Conservation (phyloP, 1,140 invertebrate genomes). For the Drosophila sechellia region DNA sequence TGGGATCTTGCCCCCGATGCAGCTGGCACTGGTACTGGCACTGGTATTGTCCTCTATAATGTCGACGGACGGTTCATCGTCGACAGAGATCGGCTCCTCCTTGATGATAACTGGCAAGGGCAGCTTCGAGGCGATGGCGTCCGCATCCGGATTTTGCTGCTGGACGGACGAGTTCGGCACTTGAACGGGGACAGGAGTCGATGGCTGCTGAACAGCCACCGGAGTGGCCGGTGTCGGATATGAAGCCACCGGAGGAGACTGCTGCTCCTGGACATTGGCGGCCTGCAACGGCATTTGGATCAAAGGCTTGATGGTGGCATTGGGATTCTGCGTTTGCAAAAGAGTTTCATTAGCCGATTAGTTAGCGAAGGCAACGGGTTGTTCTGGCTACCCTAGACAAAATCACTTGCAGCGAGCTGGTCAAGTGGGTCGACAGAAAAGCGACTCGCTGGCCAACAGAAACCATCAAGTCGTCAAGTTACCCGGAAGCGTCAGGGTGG, state of each 20-base stretch:
- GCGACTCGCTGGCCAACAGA: constrained; percentile 18
- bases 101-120: constrained; percentile 43
- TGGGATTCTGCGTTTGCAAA: constrained; percentile 60
- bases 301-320: constrained; percentile 41
- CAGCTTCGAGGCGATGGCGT: background rate
- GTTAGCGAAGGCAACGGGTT: background rate
- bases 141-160: background rate
- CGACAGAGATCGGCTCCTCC: constrained; percentile 18
- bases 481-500: constrained; percentile 14
- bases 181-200: background rate
- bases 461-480: constrained; percentile 24
- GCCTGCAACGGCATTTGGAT: constrained; percentile 19
- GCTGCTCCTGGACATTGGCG: background rate
- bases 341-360: constrained; percentile 14
- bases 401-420: background rate
- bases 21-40: constrained; percentile 13
- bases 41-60: constrained; percentile 15
- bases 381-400: no score
- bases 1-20: constrained; percentile 63
- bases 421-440: constrained; percentile 26
- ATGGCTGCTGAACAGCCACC: background rate
- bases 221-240: no score
- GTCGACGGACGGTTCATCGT: constrained; percentile 6
- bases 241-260: background rate
- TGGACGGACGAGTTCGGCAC: no score